phyloP scores from a whole-genome alignment of 92 coral and sea anemone genomes.

The Parazoanthus swiftii region DNA sequence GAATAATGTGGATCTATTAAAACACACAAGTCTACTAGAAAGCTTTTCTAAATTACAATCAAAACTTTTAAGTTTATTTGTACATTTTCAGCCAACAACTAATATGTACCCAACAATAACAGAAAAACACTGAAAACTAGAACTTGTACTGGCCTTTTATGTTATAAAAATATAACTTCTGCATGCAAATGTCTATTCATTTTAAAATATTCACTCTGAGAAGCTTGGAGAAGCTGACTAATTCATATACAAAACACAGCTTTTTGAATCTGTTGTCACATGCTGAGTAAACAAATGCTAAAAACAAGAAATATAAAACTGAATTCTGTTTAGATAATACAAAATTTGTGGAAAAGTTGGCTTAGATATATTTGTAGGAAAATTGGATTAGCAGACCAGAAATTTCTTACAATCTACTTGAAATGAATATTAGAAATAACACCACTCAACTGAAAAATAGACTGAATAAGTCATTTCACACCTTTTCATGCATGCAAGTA shows the following conservation, averaged over 20 bases:
- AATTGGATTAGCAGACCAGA: background rate
- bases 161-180: background rate
- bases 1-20: background rate
- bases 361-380: background rate
- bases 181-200: background rate
- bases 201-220: background rate
- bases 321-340: background rate
- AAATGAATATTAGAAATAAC: too few relatives aligned
- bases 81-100: background rate
- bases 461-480: background rate
- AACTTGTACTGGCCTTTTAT: background rate
- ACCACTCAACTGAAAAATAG: background rate
- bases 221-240: background rate
- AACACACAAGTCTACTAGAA: background rate
- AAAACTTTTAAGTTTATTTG: background rate
- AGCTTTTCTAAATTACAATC: background rate
- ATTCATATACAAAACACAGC: background rate
- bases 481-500: background rate
- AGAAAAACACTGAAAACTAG: background rate
- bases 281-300: background rate
- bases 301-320: slow-evolving; percentile 2
- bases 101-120: background rate
- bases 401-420: background rate
- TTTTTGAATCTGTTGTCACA: slow-evolving; percentile 1
- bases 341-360: background rate